These are phyloP conservation scores for Orchestia grillus DNA, from an alignment of 1,140 invertebrate species.

Conservation along the genomic window DNA sequence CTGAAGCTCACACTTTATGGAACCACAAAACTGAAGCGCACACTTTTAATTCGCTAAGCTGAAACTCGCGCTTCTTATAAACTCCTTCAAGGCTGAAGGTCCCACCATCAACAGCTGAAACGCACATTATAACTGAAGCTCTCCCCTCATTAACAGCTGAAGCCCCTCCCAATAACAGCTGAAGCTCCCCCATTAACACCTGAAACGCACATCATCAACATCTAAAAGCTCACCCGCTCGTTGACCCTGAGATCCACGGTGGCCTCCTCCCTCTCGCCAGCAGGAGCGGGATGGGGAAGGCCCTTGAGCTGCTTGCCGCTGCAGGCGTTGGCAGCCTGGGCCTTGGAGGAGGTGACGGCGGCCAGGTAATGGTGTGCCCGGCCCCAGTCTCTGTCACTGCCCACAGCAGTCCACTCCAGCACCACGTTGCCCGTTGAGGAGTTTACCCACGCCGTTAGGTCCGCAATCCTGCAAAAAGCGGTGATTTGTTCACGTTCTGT, in stretches of 20 bases:
- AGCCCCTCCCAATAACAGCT: too few species aligned
- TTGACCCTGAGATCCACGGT: conserved; percentile 59
- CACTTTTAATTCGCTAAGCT: too few species aligned
- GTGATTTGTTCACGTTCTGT: conserved; percentile 27
- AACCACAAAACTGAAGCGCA: too few species aligned
- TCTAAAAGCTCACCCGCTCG: conserved; percentile 65
- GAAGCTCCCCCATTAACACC: too few species aligned
- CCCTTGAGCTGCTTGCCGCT: conserved; percentile 61
- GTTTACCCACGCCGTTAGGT: conserved; percentile 65
- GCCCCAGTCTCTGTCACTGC: conserved; percentile 66
- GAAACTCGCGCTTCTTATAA: too few species aligned
- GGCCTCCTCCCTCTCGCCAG: conserved; percentile 61
- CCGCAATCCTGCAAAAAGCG: conserved; percentile 61
- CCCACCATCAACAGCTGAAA: too few species aligned
- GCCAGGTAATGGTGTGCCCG: conserved; percentile 60
- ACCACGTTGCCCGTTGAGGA: conserved; percentile 64
- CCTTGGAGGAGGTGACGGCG: conserved; percentile 61
- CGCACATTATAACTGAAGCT: too few species aligned
- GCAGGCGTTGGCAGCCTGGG: conserved; percentile 60
- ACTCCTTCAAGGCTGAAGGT: too few species aligned
- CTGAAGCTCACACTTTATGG: too few species aligned
- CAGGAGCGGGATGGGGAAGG: conserved; percentile 61
- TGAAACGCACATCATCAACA: too few species aligned
- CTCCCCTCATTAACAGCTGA: too few species aligned
- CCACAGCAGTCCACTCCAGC: conserved; percentile 66